Evolutionary conservation across 2,113 vertebrate species (phyloP), one percentile per base, ranked within the genome.

Genomic region (Hyperopisus bebe): DNA sequence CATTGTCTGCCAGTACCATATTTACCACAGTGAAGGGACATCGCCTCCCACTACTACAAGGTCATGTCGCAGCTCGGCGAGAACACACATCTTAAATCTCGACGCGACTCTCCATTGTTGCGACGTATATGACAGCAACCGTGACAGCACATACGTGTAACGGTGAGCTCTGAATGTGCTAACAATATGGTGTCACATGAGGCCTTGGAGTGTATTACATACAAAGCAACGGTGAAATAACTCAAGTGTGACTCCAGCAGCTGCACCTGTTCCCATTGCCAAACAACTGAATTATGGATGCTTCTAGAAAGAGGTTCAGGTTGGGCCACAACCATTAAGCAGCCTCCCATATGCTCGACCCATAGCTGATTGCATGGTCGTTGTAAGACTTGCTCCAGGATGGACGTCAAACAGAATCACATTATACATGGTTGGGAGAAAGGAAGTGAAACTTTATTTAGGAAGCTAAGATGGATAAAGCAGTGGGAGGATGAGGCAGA

Each of bases 141-240:
- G 74, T 80, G 74, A 80, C 74, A 80, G 74, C 74, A 80, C 74
- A 80, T 80, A 42, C 74, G 74, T 80, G 74, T 80, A 80, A 17
- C 74, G 35, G 74, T 42, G 74, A 80, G 74, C 74, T 80, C 31
- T 42, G 74, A 42, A 21, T 80, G 35, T 42, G 35, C 74, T 80
- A 80, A 80, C 74, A 80, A 80, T 80, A 39, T 17, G 15, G 15
- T 80, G 13, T 80, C 35, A 42, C 74, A 80, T 80, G 74, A 35
- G 0, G 74, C 74, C 35, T 80, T 39, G 31, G 35, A 80, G 74
- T 80, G 13, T 3, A 80, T 27, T 70, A 31, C 62, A 70, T 31
- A 5, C n/a, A 27, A 70, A 70, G 62, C 62, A 4, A 80, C 5
- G 17, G 35, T 80, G 35, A 80, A 80, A 80, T 42, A 80, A 80